Percentiles rank a stretch among this genome's conserved stretches.
Evolutionary conservation across 2,888 invertebrate species (phyloP).

Genomic region (Mechanitis mazaeus): DNA sequence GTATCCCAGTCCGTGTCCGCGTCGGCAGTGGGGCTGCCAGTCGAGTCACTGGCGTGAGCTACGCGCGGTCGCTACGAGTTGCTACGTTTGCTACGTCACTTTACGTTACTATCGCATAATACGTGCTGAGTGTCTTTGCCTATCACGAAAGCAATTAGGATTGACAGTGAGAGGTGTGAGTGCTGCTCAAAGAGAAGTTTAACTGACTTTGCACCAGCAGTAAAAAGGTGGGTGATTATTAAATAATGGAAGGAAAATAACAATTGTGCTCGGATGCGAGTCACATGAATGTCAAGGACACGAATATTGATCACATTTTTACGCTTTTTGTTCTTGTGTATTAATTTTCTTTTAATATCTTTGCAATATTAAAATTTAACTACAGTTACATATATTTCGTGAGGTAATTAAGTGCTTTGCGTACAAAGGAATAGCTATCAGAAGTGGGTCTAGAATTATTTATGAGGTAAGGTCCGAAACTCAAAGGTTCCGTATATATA

Average conservation of each 20-base stretch:
- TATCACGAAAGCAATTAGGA: slow-evolving; percentile 37
- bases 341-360: slow-evolving; percentile 20
- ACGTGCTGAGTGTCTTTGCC: slow-evolving; percentile 38
- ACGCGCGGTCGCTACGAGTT: slow-evolving; percentile 56
- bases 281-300: slow-evolving; percentile 69
- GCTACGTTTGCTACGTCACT: slow-evolving; percentile 42
- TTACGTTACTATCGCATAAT: slow-evolving; percentile 34
- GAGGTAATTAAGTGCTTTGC: slow-evolving; percentile 24
- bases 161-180: slow-evolving; percentile 41
- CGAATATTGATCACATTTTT: slow-evolving; percentile 59
- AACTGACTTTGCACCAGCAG: slow-evolving; percentile 23
- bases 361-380: slow-evolving; percentile 15
- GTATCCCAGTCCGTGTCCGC: slow-evolving; percentile 55
- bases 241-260: slow-evolving; percentile 48
- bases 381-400: background rate
- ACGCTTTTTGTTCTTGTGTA: slow-evolving; percentile 18
- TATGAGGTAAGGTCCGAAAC: slow-evolving; percentile 58
- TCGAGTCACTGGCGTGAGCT: slow-evolving; percentile 61
- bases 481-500: slow-evolving; percentile 41
- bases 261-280: slow-evolving; percentile 41
- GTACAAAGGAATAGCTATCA: slow-evolving; percentile 51
- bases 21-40: slow-evolving; percentile 56
- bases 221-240: slow-evolving; percentile 58
- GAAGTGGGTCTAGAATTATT: slow-evolving; percentile 58
- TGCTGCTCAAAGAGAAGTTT: slow-evolving; percentile 38